Base-by-base conservation (phyloP, 2,797 vertebrate species). In the Clangula hyemalis region DNA sequence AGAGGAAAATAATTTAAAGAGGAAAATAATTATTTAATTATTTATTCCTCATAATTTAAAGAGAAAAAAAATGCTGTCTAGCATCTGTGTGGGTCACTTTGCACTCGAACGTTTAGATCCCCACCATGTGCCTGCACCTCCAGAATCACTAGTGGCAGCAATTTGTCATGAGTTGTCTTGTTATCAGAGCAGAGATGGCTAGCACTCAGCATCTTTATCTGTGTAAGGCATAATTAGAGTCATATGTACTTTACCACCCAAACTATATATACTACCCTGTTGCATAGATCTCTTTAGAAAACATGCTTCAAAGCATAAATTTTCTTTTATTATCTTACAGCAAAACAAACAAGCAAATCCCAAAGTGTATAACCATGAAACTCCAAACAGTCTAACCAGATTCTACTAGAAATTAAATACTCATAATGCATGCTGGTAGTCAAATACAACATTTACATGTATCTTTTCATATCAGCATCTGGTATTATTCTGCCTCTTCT, bases 121-220 rank as follows among this genome's bases (percentile, higher is more conserved):
- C 28, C 20, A 13, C 58, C 24, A 56, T 18, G 21, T 1, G 6
- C 10, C 10, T n/a, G 7, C 0, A 8, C 1, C 4, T 45, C 17
- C 11, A 41, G 17, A 45, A 10, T 4, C 39, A 36, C 3, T 8
- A 3, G 5, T 10, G 11, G 7, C 38, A 76, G 15, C 11, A 34
- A 45, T 18, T 17, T 76, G 21, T 19, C 36, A 30, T 2, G 2
- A 72, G 24, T 49, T 1, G 1, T n/a, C 4, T 57, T 57, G 2
- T 70, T 56, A 45, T 20, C 20, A 32, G 30, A 83, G n/a, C 1
- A 77, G 47, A 53, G 11, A 1, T 36, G 8, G 3, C 2, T 85
- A 47, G 10, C n/a, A 41, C 5, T 65, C 11, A 8, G 7, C 16
- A 3, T 28, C 21, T 57, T 87, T 81, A 41, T 4, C 19, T 11